Conservation (phyloP, 2,888 invertebrate genomes). For the Lasioglossum calceatum region DNA sequence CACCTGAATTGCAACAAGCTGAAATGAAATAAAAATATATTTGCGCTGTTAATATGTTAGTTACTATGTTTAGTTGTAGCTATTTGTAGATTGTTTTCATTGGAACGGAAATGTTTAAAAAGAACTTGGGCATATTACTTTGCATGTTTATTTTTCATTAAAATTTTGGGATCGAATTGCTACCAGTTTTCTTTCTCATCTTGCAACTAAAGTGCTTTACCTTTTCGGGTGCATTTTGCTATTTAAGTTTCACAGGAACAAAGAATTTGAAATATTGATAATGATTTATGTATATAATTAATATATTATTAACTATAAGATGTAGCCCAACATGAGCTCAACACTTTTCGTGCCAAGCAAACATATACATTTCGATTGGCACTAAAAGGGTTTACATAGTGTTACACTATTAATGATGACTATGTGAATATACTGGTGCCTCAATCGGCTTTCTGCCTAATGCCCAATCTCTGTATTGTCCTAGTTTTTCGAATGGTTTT, state of each 20-base stretch:
- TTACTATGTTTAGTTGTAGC: too few relatives aligned
- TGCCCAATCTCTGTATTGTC: neutral
- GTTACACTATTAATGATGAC: neutral
- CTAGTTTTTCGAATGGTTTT: neutral
- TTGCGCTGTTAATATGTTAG: too few relatives aligned
- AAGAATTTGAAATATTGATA: neutral
- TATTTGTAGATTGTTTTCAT: too few relatives aligned
- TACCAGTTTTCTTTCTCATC: neutral
- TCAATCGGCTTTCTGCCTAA: neutral
- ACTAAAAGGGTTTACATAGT: neutral
- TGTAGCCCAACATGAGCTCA: neutral
- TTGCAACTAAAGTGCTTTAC: neutral
- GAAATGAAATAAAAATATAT: too few relatives aligned
- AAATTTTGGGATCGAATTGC: neutral
- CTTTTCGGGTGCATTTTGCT: neutral
- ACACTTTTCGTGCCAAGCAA: neutral
- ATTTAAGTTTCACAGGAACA: neutral
- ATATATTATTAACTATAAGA: slow-evolving; percentile 1
- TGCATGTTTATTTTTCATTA: too few relatives aligned
- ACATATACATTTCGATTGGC: neutral
- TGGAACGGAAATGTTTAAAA: too few relatives aligned
- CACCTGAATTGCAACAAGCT: too few relatives aligned
- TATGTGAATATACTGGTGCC: neutral
- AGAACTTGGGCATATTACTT: too few relatives aligned
- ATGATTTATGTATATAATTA: neutral